Base-by-base conservation (phyloP, 2,113 vertebrate genomes). In the Sturnus vulgaris region DNA sequence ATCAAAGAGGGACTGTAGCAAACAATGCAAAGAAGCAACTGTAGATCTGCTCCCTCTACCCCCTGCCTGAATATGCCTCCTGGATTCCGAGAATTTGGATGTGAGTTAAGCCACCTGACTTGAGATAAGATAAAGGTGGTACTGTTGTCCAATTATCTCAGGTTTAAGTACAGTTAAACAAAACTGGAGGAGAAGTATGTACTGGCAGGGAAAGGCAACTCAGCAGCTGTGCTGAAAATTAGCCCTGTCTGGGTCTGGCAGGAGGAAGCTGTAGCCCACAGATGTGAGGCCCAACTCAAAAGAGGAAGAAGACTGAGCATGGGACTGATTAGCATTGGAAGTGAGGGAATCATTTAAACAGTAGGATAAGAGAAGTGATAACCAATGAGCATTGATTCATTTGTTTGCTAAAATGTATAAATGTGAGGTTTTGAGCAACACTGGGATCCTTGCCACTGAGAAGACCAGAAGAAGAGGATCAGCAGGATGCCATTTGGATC, bases 261-360 rank as follows among this genome's bases (percentile, higher is more conserved):
- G 4, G 13, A 13, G 30, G 6, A 42, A 25, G 23, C 11, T 1
- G 2, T 8, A 60, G 25, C 16, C 3, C 66, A 39, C 15, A 46
- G 64, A n/a, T 13, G 18, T 15, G 64, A 69, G 19, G 33, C 33
- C 27, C 53, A 69, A 0, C 31, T 68, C 39, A 33, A 23, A 69
- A 52, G 14, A 28, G 6, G 6, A 86, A 11, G 27, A 52, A 52
- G 27, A 60, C 9, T 60, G 71, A 60, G 11, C 27, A 52, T 37
- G 22, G 27, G 27, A 46, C 12, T 69, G 19, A 60, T 46, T 24
- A 53, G 5, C 12, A n/a, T 3, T 61, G 28, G 22, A 77, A 69
- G 6, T 0, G 0, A 37, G 47, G 22, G 46, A 61, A 28, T 61
- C 0, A 24, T 53, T 69, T 39, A 33, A 69, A 39, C 6, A 12